A percentile compares a stretch with the other conserved stretches of the same genome.
Conservation (phyloP, 1,140 invertebrate species). For the Bombus terrestris region DNA sequence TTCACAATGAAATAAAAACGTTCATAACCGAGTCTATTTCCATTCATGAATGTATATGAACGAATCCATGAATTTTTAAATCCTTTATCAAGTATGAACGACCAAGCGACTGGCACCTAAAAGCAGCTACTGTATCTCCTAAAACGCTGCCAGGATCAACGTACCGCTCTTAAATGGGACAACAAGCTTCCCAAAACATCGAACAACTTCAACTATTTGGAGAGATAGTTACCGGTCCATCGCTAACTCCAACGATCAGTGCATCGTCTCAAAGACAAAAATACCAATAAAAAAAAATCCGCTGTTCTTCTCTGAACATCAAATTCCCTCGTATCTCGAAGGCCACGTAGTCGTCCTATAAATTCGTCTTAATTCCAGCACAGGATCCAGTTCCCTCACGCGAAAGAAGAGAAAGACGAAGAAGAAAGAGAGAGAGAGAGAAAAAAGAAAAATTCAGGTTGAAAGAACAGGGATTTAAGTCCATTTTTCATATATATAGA, state of each 20-base stretch:
- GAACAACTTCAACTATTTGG: neutral
- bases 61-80: slow-evolving; percentile 12
- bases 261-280: neutral
- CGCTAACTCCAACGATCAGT: neutral
- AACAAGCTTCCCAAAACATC: neutral
- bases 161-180: neutral
- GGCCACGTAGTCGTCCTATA: slow-evolving; percentile 16
- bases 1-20: neutral
- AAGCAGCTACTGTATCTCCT: neutral
- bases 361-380: slow-evolving; percentile 47
- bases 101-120: neutral
- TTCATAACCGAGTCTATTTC: neutral
- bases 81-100: neutral
- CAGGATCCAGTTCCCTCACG: no score
- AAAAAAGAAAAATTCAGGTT: neutral
- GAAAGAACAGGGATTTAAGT: slow-evolving; percentile 31
- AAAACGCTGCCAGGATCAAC: neutral
- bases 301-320: neutral
- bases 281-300: neutral
- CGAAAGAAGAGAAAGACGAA: neutral
- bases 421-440: neutral
- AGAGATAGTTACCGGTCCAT: slow-evolving; percentile 3
- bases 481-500: slow-evolving; percentile 37
- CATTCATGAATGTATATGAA: slow-evolving; percentile 9
- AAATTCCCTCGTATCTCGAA: neutral